Percentiles rank a stretch among this genome's conserved stretches.
phyloP scores from a whole-genome alignment of 2,888 invertebrate genomes.

The Oscheius sp. region DNA sequence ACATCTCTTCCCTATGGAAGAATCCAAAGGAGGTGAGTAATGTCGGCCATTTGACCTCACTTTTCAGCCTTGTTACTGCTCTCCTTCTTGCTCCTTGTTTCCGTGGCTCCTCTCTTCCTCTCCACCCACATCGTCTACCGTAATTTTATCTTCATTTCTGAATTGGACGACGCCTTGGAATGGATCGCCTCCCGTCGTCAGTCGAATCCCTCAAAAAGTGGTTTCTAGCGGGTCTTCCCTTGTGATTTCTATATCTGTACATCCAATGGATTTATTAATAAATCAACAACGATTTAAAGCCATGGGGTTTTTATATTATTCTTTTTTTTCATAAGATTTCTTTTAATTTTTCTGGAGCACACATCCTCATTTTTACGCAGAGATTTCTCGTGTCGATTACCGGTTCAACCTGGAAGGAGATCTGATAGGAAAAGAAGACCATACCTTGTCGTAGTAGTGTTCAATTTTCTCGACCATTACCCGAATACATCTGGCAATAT shows the following conservation, averaged over 20 bases:
- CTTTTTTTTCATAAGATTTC: not conserved
- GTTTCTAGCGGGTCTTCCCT: not conserved
- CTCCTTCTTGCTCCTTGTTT: constrained; percentile 40
- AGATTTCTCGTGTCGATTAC: constrained; percentile 50
- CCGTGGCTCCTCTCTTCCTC: constrained; percentile 50
- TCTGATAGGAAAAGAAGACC: not conserved
- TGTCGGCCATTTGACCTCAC: not conserved
- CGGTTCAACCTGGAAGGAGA: constrained; percentile 50
- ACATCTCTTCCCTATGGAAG: constrained; percentile 4
- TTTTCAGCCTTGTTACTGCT: constrained; percentile 39
- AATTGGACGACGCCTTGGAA: constrained; percentile 47
- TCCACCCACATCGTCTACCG: constrained; percentile 57
- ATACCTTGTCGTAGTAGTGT: constrained; percentile 53
- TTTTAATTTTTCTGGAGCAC: constrained; percentile 25
- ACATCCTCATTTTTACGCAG: constrained; percentile 49
- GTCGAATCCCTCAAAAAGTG: constrained; percentile 9
- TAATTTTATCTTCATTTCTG: constrained; percentile 56
- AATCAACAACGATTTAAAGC: not conserved
- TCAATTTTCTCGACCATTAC: constrained; percentile 54
- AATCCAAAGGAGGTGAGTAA: not conserved
- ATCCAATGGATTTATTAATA: not conserved
- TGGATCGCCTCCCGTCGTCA: not conserved
- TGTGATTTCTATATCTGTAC: constrained; percentile 1
- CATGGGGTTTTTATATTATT: too few species aligned
- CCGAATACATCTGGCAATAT: constrained; percentile 52